Percentiles rank a stretch among this genome's conserved stretches.
Conservation (phyloP, 64 coral and sea anemone genomes). For the Platygyra sinensis region DNA sequence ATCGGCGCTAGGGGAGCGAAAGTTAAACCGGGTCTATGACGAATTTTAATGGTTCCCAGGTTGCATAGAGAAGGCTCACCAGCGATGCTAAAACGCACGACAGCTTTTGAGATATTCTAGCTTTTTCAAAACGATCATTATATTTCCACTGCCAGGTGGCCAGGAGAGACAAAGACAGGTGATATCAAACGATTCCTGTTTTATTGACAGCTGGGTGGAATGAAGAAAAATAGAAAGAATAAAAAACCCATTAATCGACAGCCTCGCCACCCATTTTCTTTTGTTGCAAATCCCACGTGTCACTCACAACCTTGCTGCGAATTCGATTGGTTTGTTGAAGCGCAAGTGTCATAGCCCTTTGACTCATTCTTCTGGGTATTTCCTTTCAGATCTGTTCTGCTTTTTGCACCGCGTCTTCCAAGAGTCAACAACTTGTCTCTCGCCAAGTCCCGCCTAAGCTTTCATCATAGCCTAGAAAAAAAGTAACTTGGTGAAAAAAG, state of each 20-base stretch:
- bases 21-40: not conserved
- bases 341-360: slow-evolving; percentile 31
- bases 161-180: slow-evolving; percentile 45
- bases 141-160: slow-evolving; percentile 21
- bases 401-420: slow-evolving; percentile 42
- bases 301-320: slow-evolving; percentile 32
- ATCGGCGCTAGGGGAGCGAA: not conserved
- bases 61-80: not conserved
- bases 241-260: slow-evolving; percentile 65
- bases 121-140: slow-evolving; percentile 2
- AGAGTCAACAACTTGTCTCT: slow-evolving; percentile 13
- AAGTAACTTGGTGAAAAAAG: not conserved
- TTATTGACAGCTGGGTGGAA: slow-evolving; percentile 66
- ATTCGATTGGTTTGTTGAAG: slow-evolving; percentile 52
- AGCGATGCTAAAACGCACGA: not conserved
- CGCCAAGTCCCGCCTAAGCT: not conserved
- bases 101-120: not conserved
- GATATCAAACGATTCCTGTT: slow-evolving; percentile 43
- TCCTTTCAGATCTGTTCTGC: not conserved
- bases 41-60: not conserved
- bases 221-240: slow-evolving; percentile 32
- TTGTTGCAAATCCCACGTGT: slow-evolving; percentile 63
- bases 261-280: slow-evolving; percentile 62
- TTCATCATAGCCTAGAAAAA: slow-evolving; percentile 36
- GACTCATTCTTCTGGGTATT: slow-evolving; percentile 45